Evolutionary conservation across 2,113 vertebrate genomes (phyloP), one percentile per base, ranked within the genome.

Genomic region (Apistogramma diplotaenia): DNA sequence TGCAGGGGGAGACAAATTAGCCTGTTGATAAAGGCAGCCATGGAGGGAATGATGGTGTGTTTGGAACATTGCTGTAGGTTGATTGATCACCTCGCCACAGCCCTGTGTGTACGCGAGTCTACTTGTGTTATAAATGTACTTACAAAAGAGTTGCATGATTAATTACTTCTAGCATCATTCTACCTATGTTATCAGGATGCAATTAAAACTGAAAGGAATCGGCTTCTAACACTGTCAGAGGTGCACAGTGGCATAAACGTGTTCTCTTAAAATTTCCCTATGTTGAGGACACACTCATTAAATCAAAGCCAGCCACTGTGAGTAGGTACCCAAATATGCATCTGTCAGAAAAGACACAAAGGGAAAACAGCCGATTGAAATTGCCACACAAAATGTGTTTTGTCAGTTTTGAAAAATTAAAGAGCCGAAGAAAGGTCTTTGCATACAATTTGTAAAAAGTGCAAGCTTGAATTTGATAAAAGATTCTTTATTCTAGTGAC

Each of bases 1-100:
- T 81, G 79, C 76, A 79, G 76, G 74, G 46, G 60, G 82, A 94
- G 91, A 93, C 90, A 94, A 93, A 95, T 93, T 85, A 87, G 91
- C 85, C 85, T 85, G 90, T 89, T 93, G 93, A 93, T 90, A 89
- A 90, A 89, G 60, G 85, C 53, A 78, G 72, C 82, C 72, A 76
- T 76, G 74, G 75, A 76, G 72, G 81, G 83, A 89, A 83, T 19
- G 82, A 85, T 73, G 78, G 85, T 72, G 90, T 87, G 85, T 89
- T 82, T 84, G 82, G 71, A 89, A 86, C 78, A 74, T 53, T 78
- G 88, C 83, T 70, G 53, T 40, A 29, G 78, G 53, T 84, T 92
- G 91, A 93, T 89, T 82, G 89, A 95, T 93, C 85, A 90, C 87
- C 79, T 59, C 56, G 40, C 82, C 58, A 56, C 71, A 75, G 46